Evolutionary conservation across 2,113 vertebrate species (phyloP).

Genomic region (zebrafish (Danio rerio)): DNA sequence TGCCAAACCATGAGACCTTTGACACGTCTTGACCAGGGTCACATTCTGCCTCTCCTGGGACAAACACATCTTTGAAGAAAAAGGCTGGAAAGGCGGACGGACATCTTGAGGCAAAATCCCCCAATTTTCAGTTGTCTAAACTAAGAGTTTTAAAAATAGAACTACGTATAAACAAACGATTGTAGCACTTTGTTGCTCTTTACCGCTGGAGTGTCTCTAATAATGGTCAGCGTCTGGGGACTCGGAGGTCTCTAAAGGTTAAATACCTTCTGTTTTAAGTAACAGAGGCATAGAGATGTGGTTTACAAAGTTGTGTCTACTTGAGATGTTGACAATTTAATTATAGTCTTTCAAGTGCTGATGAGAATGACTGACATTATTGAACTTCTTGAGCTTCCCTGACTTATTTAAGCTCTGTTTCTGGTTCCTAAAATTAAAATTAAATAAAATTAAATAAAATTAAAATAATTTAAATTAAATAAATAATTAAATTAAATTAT

Average conservation of each 20-base stretch:
- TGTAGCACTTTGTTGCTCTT: constrained; percentile 85
- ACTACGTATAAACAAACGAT: constrained; percentile 85
- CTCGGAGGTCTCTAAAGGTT: constrained; percentile 87
- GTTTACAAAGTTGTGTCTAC: constrained; percentile 79
- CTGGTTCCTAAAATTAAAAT: no score
- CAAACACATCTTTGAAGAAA: constrained; percentile 69
- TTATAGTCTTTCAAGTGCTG: constrained; percentile 79
- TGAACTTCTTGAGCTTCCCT: constrained; percentile 29
- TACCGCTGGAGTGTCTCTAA: constrained; percentile 82
- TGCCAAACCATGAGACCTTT: constrained; percentile 71
- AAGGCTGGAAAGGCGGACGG: constrained; percentile 67
- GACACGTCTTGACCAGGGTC: constrained; percentile 69
- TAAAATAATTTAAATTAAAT: no score
- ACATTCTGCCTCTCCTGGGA: constrained; percentile 61
- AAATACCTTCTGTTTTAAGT: constrained; percentile 89
- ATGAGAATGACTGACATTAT: constrained; percentile 44
- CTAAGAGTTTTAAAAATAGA: constrained; percentile 82
- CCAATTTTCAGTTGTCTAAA: constrained; percentile 95
- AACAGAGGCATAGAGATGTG: constrained; percentile 76
- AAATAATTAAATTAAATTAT: no score
- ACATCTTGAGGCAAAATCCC: constrained; percentile 67
- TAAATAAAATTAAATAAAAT: no score
- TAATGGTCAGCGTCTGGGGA: constrained; percentile 88
- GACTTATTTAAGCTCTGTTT: not conserved
- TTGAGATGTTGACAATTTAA: constrained; percentile 94